Base-by-base conservation (phyloP, 92 coral and sea anemone genomes). In the Galaxea fascicularis region DNA sequence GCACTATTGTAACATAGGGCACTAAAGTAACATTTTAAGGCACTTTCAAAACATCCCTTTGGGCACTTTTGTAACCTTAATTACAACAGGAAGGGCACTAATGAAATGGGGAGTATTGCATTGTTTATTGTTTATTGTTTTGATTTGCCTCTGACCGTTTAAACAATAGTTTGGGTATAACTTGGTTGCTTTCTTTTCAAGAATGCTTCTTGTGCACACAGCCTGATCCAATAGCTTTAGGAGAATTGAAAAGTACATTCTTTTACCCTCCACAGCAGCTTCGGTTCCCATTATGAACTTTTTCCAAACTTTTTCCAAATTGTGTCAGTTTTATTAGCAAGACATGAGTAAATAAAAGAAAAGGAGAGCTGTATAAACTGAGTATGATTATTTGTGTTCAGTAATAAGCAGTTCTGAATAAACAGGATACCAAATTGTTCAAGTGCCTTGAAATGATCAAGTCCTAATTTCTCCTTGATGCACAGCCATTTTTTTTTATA, bases 211-310 rank as follows among this genome's bases (percentile, higher is more conserved):
- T 52, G 62, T 73, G 51, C 78, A 73, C 78, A 73, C 78, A 73
- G 78, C 78, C 78, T 22, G 62, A 73, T 73, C 78, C 78, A 73
- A 73, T 73, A 73, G 78, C 78, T 73, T 73, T 73, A 49, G 78
- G 63, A 73, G 64, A 73, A 73, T 73, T 73, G 63, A 73, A 49
- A 73, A 73, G 78, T 73, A 73, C 64, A 73, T 73, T 73, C 78
- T 49, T 73, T 73, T 73, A 73, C 78, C 63, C 78, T 73, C 78
- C 78, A 73, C 78, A 73, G 78, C 64, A 52, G 78, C 63, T 47
- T 73, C 78, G 51, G 64, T 73, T 73, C 11, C 62, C 63, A 73
- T 73, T 73, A 47, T 52, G 78, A 73, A 73, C 78, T 73, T 73
- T 49, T n/a, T n/a, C n/a, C n/a, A n/a, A 49, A 73, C 51, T 51